These are phyloP conservation scores for Allophyes oxyacanthae DNA, from an alignment of 2,888 invertebrate species.

Conservation along the genomic window DNA sequence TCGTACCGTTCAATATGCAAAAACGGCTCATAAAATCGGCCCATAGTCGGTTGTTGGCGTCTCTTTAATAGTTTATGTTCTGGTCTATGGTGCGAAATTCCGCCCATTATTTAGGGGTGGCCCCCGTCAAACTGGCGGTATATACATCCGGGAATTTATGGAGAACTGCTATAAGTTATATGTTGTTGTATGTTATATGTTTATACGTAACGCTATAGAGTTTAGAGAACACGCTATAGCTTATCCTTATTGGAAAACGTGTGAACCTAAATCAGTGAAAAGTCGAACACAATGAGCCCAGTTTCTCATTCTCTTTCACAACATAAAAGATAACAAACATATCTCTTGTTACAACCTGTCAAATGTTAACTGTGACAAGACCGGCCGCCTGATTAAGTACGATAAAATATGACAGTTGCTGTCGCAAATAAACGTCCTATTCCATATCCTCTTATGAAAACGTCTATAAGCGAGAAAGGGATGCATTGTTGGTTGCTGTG, in stretches of 20 bases:
- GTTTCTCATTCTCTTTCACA: no score
- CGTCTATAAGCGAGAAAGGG: no score
- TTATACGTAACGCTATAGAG: slow-evolving; percentile 35
- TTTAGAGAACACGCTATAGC: slow-evolving; percentile 14
- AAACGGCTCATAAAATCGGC: slow-evolving; percentile 73
- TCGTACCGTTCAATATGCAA: slow-evolving; percentile 65
- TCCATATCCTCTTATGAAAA: no score
- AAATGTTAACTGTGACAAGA: no score
- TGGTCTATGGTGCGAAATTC: slow-evolving; percentile 78
- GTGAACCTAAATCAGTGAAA: neutral
- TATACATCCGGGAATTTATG: slow-evolving; percentile 73
- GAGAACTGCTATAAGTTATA: slow-evolving; percentile 63
- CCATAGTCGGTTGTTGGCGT: slow-evolving; percentile 64
- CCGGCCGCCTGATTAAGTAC: no score
- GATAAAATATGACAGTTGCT: no score
- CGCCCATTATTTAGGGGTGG: slow-evolving; percentile 78
- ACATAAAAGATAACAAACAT: no score
- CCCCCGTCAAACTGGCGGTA: slow-evolving; percentile 71
- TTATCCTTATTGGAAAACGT: slow-evolving; percentile 9
- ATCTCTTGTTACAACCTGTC: no score
- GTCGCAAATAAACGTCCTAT: no score
- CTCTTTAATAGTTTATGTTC: slow-evolving; percentile 78
- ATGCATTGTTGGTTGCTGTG: no score
- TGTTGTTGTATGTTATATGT: slow-evolving; percentile 41
- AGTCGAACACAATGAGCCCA: neutral